phyloP scores from a whole-genome alignment of 2,113 vertebrate species.

The Mormoops blainvillei region DNA sequence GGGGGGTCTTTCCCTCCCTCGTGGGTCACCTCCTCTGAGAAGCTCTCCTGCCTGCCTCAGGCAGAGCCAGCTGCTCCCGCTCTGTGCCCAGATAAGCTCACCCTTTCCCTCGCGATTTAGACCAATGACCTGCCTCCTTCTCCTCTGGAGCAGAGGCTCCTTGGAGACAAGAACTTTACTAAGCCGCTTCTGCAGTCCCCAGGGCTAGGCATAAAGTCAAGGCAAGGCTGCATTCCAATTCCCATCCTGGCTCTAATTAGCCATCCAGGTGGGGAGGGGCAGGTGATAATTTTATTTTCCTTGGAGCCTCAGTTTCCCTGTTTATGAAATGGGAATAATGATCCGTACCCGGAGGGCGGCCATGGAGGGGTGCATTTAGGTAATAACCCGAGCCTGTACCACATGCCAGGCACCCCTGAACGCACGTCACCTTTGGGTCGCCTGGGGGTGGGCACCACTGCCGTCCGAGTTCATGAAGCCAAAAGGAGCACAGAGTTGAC shows the following conservation, averaged over 20 bases:
- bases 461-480: not conserved
- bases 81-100: not conserved
- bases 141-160: not conserved
- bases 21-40: not conserved
- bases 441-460: accelerated
- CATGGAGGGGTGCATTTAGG: accelerated
- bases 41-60: not conserved
- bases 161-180: not conserved
- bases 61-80: not conserved
- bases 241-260: not conserved
- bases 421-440: accelerated
- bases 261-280: accelerated
- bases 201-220: not conserved
- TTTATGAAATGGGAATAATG: not conserved
- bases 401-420: accelerated
- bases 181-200: not conserved
- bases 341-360: accelerated
- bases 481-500: not conserved
- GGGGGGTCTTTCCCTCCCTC: not conserved
- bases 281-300: accelerated
- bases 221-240: too few species aligned
- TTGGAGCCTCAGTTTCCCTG: not conserved
- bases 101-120: accelerated
- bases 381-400: too few species aligned
- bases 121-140: not conserved